These are phyloP conservation scores for Phrynosoma platyrhinos DNA, from an alignment of 2,113 vertebrate genomes.

Conservation along the genomic window DNA sequence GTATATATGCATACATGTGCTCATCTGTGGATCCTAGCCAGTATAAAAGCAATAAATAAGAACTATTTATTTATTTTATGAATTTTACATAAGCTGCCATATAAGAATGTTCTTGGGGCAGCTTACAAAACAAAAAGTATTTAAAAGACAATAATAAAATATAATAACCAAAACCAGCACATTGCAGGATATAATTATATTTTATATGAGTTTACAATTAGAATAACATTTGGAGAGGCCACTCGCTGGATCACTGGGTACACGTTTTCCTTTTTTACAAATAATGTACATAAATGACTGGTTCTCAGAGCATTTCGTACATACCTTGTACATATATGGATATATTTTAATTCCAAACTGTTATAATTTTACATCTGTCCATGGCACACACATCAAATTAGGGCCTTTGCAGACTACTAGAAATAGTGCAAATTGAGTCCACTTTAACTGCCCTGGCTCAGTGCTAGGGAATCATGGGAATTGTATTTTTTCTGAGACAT, in stretches of 20 bases:
- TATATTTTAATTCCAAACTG: slow-evolving; percentile 67
- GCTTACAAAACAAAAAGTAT: neutral
- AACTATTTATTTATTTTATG: neutral
- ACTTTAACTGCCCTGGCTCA: too few species aligned
- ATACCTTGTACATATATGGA: slow-evolving; percentile 44
- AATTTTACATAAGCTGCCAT: neutral
- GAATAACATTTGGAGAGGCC: neutral
- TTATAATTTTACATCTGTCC: slow-evolving; percentile 69
- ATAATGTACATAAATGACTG: neutral
- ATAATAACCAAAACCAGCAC: neutral
- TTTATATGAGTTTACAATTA: neutral
- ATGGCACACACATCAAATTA: slow-evolving; percentile 26
- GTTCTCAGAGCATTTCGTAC: slow-evolving; percentile 54
- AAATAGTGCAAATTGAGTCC: too few species aligned
- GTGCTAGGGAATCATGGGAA: too few species aligned
- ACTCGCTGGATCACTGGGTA: neutral
- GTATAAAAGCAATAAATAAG: neutral
- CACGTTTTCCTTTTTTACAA: neutral
- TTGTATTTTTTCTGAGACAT: too few species aligned
- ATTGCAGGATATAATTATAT: neutral
- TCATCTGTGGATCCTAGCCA: neutral
- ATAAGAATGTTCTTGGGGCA: neutral
- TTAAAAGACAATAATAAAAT: neutral
- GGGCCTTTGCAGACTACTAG: too few species aligned
- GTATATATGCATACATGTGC: neutral